Evolutionary conservation across 2,888 invertebrate genomes (phyloP), one percentile per base, ranked within the genome.

Genomic region (Tipula unca): DNA sequence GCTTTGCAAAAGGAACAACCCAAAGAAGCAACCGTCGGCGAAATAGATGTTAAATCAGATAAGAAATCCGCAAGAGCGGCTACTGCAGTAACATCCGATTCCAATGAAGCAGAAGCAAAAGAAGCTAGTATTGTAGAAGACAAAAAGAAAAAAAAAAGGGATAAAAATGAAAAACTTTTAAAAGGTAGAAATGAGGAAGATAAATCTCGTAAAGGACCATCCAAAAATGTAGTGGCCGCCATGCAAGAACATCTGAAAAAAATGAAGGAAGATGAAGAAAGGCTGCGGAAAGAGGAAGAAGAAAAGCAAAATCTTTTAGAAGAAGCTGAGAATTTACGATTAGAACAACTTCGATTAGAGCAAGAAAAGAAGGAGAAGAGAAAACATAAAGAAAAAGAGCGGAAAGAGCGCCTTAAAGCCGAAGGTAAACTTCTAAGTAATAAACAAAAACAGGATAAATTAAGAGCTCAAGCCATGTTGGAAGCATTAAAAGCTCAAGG

Each of bases 391-490:
- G 97, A 98, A 91, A 97, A 97, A 89, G 98, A 98, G 89, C 93
- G 96, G 85, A 97, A 97, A 90, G 97, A 97, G 89, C 93, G 97
- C 89, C 92, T 98, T 88, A 99, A 99, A 90, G 97, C 96, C n/a
- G 99, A 99, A 91, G 99, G 99, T 1, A 99, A 98, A 91, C 92
- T 98, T 39, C 91, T 99, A 86, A 98, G 98, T 1, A 95, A 96
- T 0, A 98, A 98, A 90, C 98, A 99, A 90, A 98, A 97, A 90
- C 96, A 96, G 87, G 97, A 97, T 88, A 94, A 95, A 87, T 96
- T 96, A 0, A 93, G 98, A 87, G 97, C 97, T 6, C 96, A 97
- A 90, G 96, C 96, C 86, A 94, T 98, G 93, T 91, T 99, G 87
- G 97, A 98, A 85, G 95, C 96, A 1, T 92, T 98, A 69, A 97